Base-by-base conservation (phyloP, 2,888 invertebrate genomes). In the Pammene fasciana region DNA sequence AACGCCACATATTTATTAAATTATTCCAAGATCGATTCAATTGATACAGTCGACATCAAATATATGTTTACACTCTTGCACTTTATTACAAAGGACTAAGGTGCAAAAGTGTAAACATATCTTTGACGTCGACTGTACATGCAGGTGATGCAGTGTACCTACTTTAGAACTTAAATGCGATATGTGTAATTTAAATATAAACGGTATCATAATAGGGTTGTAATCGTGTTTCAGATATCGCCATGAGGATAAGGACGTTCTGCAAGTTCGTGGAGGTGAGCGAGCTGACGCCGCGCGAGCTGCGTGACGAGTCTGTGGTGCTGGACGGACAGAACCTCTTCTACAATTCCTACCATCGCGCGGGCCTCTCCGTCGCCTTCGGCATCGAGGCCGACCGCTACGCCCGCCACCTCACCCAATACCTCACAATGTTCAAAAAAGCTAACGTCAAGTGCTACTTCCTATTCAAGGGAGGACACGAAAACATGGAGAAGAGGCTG, bases 311-410 rank as follows among this genome's bases (percentile, higher is more conserved):
- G 41, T 36, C 62, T 0, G 75, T 86, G 0, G 85, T 86, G 1
- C 78, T 86, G 1, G 86, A 86, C 43, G 86, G 75, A 0, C 80
- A 82, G 14, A 79, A 80, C 43, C 76, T 78, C 52, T 79, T 85
- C 5, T 77, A 79, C 56, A 0, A 61, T 0, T 52, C 73, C 6
- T 85, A 85, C 56, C 5, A 75, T 26, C 6, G 74, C 0, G 78
- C 76, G 46, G 18, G 34, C 0, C 43, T 82, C 0, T 75, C 74
- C 0, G 77, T 60, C 34, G 14, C 68, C 0, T 79, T 78, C 52
- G 86, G 86, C 4, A 79, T 79, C 26, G 85, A 86, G 65, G 68
- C 78, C 10, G 74, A 85, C 43, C 70, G 71, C 48, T 83, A 78
- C 41, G 84, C 81, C 3, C 41, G 72, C 0, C 74, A 73, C 43